Base-by-base conservation (phyloP, 2,113 vertebrate species). In the Forbesichthys papilliferus region DNA sequence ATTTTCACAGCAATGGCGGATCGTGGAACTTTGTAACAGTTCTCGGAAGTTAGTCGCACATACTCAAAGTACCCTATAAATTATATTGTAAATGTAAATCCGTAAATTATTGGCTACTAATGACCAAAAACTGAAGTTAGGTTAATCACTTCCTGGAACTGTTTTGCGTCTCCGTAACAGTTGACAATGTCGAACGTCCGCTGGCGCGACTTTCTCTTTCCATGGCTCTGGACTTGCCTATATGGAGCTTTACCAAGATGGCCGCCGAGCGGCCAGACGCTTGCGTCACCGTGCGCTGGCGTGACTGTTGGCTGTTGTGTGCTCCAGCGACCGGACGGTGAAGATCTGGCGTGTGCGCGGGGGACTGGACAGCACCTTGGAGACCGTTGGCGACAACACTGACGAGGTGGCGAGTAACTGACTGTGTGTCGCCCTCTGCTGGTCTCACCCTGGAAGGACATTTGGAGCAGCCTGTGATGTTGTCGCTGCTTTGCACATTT, bases 291-390 rank as follows among this genome's bases (percentile, higher is more conserved):
- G 20, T 18, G 9, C 54, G 20, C n/a, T 18, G 8, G 4, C 18
- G 34, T 12, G 10, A 18, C 18, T 48, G n/a, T 5, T 1, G 60
- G 42, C 14, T 9, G 42, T 9, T 34, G 48, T 56, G 74, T 67
- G 77, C 79, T 86, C 2, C 86, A 99, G 97, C 82, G 97, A 99
- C 84, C 94, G 94, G 47, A 98, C 97, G 0, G 96, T 99, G 88
- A 95, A 95, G 89, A 98, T 99, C 86, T 99, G 97, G 97, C 95
- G 95, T 64, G 92, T 94, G 20, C 93, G 94, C 16, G 93, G 91
- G 13, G 72, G 92, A 33, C 86, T 95, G 63, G 97, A 98, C 6
- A 90, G 91, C 80, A 72, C 68, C 63, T 78, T 90, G 9, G 97
- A 99, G 62, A 34, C 82, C 59, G 90, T 81, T 14, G 96, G 27